Evolutionary conservation across 2,797 vertebrate species (phyloP), one percentile per base, ranked within the genome.

Genomic region (Girardinus metallicus): DNA sequence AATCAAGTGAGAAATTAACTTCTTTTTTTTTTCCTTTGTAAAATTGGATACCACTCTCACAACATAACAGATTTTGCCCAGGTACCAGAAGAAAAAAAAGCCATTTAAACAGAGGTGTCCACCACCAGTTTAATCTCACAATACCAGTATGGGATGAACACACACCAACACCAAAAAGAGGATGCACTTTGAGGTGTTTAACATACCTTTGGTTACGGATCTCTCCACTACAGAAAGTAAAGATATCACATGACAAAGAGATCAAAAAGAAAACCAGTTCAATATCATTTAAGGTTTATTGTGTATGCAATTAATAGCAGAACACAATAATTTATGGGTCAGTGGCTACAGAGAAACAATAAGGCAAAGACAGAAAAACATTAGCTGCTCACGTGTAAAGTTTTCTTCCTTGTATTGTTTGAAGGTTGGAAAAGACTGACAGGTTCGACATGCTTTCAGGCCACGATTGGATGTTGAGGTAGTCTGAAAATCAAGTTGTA

Each of bases 391-490:
- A 96, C 96, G 86, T 95, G 93, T 91, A 95, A 57, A 92, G 92
- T 1, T 47, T 91, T 87, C 95, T 91, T 78, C 96, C 95, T 85
- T 96, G 93, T 89, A 96, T 96, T 13, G 93, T 95, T 89, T 94
- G 82, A 23, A 96, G 94, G 91, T 95, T 96, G 83, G 96, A 96
- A 92, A 96, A 96, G 75, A 96, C 96, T 0, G 96, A 96, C 85
- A 96, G 93, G 89, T 96, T 91, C 0, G 94, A 80, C 85, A 97
- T 95, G 94, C 91, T 97, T 95, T 95, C 29, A 93, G 98, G 95
- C 98, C 98, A 94, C 5, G 96, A 82, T 96, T 98, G 80, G 95
- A 97, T 87, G 92, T 96, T 88, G 83, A 99, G 95, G 95, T 95
- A 83, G 94, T 98, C 97, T 99, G 95, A 93, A 93, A 95, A 51